Conservation (phyloP, 1,140 invertebrate species). For the Bursaphelenchus mucronatus region DNA sequence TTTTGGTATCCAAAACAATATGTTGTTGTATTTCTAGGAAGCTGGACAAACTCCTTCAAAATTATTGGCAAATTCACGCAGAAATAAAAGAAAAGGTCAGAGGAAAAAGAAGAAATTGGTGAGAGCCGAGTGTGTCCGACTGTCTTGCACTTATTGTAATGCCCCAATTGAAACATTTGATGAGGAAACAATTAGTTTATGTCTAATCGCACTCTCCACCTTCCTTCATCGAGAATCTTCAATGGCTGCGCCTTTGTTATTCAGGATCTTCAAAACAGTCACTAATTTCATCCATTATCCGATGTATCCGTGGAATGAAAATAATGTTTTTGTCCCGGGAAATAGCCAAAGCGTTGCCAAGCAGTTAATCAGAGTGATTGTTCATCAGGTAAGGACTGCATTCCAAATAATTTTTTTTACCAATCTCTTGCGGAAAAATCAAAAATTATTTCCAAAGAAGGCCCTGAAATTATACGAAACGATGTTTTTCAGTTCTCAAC, state of each 20-base stretch:
- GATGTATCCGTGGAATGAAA: slow-evolving; percentile 73
- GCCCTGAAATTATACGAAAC: background rate
- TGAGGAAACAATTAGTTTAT: slow-evolving; percentile 89
- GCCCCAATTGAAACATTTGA: slow-evolving; percentile 82
- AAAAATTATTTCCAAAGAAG: slow-evolving; percentile 35
- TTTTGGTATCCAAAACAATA: background rate
- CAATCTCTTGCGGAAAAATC: slow-evolving; percentile 24
- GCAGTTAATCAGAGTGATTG: slow-evolving; percentile 89
- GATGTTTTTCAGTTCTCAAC: slow-evolving; percentile 45
- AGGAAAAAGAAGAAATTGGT: slow-evolving; percentile 33
- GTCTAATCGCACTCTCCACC: slow-evolving; percentile 85
- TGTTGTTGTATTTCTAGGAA: background rate
- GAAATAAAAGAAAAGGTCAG: slow-evolving; percentile 27
- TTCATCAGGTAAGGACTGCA: slow-evolving; percentile 75
- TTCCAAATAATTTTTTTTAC: background rate
- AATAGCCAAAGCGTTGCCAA: slow-evolving; percentile 85
- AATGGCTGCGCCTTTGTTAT: slow-evolving; percentile 82
- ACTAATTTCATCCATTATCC: slow-evolving; percentile 68
- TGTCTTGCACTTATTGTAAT: slow-evolving; percentile 64
- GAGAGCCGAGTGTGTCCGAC: slow-evolving; percentile 67
- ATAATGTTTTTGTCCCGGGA: slow-evolving; percentile 76
- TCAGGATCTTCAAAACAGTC: slow-evolving; percentile 71
- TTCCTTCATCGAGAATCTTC: slow-evolving; percentile 91
- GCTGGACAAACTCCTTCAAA: slow-evolving; percentile 22
- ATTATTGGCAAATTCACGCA: slow-evolving; percentile 22